phyloP scores from a whole-genome alignment of 2,113 vertebrate genomes.

The Marmota monax region DNA sequence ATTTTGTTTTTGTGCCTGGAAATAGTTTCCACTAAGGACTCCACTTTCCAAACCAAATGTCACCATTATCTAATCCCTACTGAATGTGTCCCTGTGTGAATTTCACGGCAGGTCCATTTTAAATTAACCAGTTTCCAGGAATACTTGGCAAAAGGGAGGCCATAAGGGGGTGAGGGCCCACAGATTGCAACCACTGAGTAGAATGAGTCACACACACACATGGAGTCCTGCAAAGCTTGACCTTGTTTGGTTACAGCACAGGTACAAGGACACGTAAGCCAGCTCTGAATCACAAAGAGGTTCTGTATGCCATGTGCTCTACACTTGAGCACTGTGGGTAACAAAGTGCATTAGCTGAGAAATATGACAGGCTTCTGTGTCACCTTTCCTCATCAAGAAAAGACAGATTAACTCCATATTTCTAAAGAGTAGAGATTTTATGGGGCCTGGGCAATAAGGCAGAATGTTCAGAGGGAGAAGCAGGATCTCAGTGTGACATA shows the following conservation, averaged over 20 bases:
- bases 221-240: neutral
- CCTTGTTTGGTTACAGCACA: neutral
- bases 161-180: neutral
- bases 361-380: neutral
- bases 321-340: neutral
- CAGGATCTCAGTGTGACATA: neutral
- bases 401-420: neutral
- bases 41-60: slow-evolving; percentile 51
- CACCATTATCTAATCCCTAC: slow-evolving; percentile 28
- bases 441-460: neutral
- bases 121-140: slow-evolving; percentile 49
- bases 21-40: slow-evolving; percentile 13
- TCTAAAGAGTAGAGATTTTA: neutral
- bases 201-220: neutral
- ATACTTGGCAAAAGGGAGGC: neutral
- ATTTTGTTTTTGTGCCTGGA: slow-evolving; percentile 22
- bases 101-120: slow-evolving; percentile 15
- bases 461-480: neutral
- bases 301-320: neutral
- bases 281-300: neutral
- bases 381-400: neutral
- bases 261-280: neutral
- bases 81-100: neutral
- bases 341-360: neutral
- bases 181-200: neutral